Evolutionary conservation across 2,113 vertebrate genomes (phyloP), one percentile per base, ranked within the genome.

Genomic region (Rhagologus leucostigma): DNA sequence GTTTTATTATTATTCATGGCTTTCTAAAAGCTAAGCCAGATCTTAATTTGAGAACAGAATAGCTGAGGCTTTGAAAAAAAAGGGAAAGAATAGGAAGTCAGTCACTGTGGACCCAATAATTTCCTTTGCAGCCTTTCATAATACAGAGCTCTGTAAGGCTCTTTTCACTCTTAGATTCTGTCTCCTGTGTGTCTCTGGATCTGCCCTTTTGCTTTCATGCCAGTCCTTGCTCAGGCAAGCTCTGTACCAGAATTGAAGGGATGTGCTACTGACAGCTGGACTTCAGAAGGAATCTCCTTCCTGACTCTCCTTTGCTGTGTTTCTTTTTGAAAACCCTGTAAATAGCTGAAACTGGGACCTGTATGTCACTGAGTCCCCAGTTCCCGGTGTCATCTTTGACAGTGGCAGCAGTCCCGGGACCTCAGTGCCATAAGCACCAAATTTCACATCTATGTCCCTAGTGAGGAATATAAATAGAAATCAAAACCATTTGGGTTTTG

Each of bases 1-100:
- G 91, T 96, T 97, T 96, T 95, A 91, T 92, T 95, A 93, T 96
- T 97, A 94, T 92, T 89, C 91, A 27, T 74, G 77, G 70, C 86
- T 89, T 92, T 87, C 52, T 93, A 78, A 87, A 90, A 94, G 68
- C 68, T 2, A 92, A 94, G 94, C 91, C 94, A 95, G 85, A 78
- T 95, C 84, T 95, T 92, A 92, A 92, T 95, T 93, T 96, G 89
- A 96, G 73, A 95, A 35, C 73, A 89, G 80, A 96, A 89, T 84
- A 94, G 83, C 42, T 37, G 24, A 90, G 80, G 47, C 64, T 86
- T 80, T 81, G 37, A 41, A 59, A 69, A 88, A 84, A 89, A 39
- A 29, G 56, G 49, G 35, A 71, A 68, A 87, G 60, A 47, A 56
- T 20, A 69, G 42, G 55, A 84, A 73, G 65, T 67, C 26, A 74